phyloP scores from a whole-genome alignment of 2,113 vertebrate species.

The Corynorhinus townsendii region DNA sequence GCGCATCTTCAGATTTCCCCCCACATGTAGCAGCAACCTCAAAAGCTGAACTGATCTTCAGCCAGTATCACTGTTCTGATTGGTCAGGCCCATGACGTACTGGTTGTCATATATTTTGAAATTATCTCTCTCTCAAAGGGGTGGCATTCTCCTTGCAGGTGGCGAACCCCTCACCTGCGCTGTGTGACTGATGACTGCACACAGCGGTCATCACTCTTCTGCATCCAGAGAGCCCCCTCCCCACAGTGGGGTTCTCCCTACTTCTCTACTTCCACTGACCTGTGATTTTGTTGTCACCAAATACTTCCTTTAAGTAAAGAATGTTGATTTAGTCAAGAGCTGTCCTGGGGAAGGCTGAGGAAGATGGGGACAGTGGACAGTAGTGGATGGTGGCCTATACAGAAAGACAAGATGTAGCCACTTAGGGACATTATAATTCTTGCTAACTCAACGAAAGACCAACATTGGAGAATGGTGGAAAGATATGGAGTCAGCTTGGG shows the following conservation, averaged over 20 bases:
- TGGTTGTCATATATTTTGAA: background rate
- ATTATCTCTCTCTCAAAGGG: background rate
- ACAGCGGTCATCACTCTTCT: too few relatives aligned
- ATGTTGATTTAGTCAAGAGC: background rate
- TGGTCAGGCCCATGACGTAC: background rate
- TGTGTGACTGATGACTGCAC: fast-evolving
- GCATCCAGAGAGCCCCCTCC: background rate
- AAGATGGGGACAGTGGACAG: background rate
- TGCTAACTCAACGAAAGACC: background rate
- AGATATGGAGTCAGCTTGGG: background rate
- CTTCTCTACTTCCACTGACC: background rate
- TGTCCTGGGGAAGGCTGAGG: background rate
- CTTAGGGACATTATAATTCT: background rate
- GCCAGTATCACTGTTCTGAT: background rate
- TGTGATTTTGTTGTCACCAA: background rate
- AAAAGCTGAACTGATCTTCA: background rate
- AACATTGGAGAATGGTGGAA: background rate
- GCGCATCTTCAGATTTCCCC: background rate
- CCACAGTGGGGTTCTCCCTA: background rate
- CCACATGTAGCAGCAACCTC: background rate
- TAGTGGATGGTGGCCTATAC: background rate
- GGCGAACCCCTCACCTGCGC: background rate
- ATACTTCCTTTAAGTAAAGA: background rate
- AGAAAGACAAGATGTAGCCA: background rate
- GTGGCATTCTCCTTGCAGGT: background rate